These are phyloP conservation scores for Himalopsyche anomala DNA, from an alignment of 2,888 invertebrate species.

Conservation along the genomic window DNA sequence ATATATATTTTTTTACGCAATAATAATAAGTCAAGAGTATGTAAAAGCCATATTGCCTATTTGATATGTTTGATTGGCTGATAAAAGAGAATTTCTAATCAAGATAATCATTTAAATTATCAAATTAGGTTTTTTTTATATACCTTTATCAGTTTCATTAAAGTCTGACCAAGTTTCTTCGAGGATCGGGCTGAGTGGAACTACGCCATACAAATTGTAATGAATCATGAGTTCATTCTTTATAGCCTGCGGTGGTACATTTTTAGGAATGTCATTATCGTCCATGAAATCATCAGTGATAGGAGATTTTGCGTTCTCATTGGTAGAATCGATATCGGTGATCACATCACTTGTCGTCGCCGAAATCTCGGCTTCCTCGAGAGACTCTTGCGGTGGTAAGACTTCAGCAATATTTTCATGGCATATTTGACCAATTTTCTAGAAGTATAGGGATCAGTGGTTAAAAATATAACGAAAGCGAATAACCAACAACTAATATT, in stretches of 20 bases:
- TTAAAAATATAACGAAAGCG: too few species aligned
- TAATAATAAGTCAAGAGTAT: too few species aligned
- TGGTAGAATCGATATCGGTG: slow-evolving; percentile 63
- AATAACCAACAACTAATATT: too few species aligned
- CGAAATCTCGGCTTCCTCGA: not conserved
- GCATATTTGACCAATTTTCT: slow-evolving; percentile 61
- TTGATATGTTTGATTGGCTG: too few species aligned
- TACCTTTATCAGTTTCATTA: slow-evolving; percentile 63
- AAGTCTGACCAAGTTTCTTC: slow-evolving; percentile 74
- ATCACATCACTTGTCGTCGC: slow-evolving; percentile 14
- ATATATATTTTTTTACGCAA: too few species aligned
- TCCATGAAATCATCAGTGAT: slow-evolving; percentile 58
- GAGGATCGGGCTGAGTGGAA: slow-evolving; percentile 78
- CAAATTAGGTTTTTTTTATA: not conserved
- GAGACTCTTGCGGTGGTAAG: not conserved
- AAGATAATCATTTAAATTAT: not conserved
- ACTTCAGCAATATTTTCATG: slow-evolving; percentile 57
- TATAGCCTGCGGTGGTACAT: slow-evolving; percentile 61
- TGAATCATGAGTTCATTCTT: slow-evolving; percentile 70
- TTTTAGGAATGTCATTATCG: slow-evolving; percentile 53
- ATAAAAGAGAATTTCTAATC: too few species aligned
- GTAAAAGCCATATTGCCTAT: too few species aligned
- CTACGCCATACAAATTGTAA: slow-evolving; percentile 77
- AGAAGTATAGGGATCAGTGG: slow-evolving; percentile 32
- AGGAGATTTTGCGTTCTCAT: slow-evolving; percentile 70